Base-by-base conservation (phyloP, 2,888 invertebrate species). In the Macrophya annulata region DNA sequence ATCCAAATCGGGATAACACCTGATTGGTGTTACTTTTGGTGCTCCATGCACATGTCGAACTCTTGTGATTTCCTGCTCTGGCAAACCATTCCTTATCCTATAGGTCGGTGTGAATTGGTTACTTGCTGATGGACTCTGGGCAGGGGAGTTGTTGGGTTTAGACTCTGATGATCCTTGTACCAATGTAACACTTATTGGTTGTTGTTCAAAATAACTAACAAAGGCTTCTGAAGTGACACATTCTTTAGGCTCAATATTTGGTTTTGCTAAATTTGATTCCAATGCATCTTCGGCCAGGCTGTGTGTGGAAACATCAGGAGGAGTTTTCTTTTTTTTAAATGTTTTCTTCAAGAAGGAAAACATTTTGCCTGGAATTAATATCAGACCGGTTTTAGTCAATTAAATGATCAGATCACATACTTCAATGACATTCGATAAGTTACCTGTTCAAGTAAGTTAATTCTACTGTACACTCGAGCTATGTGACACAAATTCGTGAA, bases 141-240 rank as follows among this genome's bases (percentile, higher is more conserved):
- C 31, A 31, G 31, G 31, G 31, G 31, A 3, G 62, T 12, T 62
- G 9, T 10, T n/a, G 4, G 79, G 6, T 62, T 79, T 79, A 6
- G 79, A 79, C 0, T 62, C 62, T 21, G 79, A 59, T 21, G 79
- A 3, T n/a, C 79, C 79, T 40, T 43, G 37, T 48, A 81, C 59
- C 21, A 59, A 62, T n/a, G 31, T 55, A 17, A 9, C 21, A 17
- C 4, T 43, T 59, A 31, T 25, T 62, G 43, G 37, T 12, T 43
- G n/a, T 59, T 37, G 1, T 40, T 17, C 9, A 43, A 21, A 40
- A 51, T 6, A n/a, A 81, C 15, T 12, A 4, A 40, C 4, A 10
- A 5, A 59, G 43, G 5, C 1, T 31, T 40, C n/a, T 81, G 21
- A 4, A 9, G 79, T 4, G 15, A 25, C 79, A 62, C 43, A 43